Conservation (phyloP, 1,140 invertebrate species). For the Daktulosphaira vitifoliae region DNA sequence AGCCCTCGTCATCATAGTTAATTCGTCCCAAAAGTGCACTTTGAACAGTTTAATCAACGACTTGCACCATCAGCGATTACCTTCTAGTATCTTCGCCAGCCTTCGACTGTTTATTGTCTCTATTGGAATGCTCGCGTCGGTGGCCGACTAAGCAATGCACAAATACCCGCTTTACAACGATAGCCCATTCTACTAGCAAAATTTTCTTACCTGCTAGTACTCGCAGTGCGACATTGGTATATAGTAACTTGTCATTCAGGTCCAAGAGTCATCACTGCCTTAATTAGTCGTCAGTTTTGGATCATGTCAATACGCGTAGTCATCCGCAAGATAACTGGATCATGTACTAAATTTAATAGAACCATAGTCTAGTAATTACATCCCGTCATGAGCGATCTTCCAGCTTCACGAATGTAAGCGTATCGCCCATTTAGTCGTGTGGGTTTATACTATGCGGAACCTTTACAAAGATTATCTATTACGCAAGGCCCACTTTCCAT, state of each 20-base stretch:
- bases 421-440: no score
- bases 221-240: background rate
- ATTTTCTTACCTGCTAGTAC: no score
- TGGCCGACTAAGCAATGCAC: background rate
- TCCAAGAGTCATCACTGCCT: background rate
- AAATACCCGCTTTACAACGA: background rate
- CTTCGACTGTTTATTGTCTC: background rate
- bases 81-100: background rate
- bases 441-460: no score
- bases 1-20: no score
- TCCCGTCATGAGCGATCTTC: background rate
- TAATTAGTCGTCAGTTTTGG: background rate
- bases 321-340: background rate
- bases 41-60: no score
- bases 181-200: background rate
- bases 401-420: background rate
- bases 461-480: no score
- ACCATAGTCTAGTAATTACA: background rate
- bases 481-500: no score
- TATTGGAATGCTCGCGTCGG: conserved; percentile 13
- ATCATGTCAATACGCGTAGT: background rate
- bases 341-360: background rate
- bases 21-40: no score
- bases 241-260: background rate
- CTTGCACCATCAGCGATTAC: no score